Evolutionary conservation across 2,888 invertebrate genomes (phyloP).

Genomic region (Ormyrus thymus): DNA sequence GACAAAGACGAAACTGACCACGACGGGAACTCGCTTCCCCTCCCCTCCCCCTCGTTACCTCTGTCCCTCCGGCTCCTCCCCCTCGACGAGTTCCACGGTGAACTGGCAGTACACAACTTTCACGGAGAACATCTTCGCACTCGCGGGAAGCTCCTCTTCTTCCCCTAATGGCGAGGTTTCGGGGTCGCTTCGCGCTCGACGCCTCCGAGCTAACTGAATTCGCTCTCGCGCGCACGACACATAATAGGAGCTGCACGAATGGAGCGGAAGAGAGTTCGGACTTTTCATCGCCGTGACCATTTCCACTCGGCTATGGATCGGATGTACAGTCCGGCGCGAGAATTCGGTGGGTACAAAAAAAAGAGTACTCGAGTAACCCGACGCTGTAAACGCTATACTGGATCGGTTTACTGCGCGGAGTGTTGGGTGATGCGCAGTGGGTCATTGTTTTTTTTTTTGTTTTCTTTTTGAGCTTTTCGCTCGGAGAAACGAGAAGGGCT

Average conservation of each 20-base stretch:
- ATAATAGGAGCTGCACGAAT: not conserved
- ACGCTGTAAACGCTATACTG: no score
- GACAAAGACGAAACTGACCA: no score
- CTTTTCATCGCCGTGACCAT: constrained; percentile 44
- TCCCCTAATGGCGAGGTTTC: no score
- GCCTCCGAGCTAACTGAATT: no score
- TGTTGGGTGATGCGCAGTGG: no score
- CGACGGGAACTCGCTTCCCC: not conserved
- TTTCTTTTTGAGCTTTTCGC: no score
- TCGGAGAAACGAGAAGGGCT: no score
- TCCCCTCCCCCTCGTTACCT: constrained; percentile 33
- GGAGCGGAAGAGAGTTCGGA: constrained; percentile 46
- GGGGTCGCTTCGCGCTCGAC: no score
- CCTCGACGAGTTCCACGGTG: constrained; percentile 70
- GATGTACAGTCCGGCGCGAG: constrained; percentile 37
- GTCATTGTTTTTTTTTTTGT: no score
- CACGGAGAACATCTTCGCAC: constrained; percentile 68
- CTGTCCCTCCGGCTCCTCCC: constrained; percentile 19
- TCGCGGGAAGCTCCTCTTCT: no score
- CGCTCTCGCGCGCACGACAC: constrained; percentile 22
- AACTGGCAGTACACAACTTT: constrained; percentile 72
- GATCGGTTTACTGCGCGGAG: no score
- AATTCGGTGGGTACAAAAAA: not conserved
- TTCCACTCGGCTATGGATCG: constrained; percentile 45
- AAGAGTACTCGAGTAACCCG: no score